These are phyloP conservation scores for Microcebus murinus DNA, from an alignment of 2,113 vertebrate species.

Conservation along the genomic window DNA sequence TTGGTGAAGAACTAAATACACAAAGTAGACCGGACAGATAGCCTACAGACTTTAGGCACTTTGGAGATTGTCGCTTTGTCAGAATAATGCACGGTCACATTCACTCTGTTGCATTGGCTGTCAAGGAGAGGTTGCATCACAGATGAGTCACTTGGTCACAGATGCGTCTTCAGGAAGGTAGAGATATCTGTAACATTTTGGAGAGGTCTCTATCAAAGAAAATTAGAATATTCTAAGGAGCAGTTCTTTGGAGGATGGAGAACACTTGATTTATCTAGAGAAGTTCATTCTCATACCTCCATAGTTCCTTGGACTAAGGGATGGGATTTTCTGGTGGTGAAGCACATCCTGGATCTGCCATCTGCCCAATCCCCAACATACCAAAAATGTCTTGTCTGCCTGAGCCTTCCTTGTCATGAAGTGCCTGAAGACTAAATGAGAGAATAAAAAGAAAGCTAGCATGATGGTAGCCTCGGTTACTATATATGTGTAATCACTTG, in stretches of 20 bases:
- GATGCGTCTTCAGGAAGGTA: neutral
- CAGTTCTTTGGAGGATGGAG: neutral
- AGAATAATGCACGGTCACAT: accelerated
- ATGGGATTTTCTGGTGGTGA: neutral
- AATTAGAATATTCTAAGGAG: neutral
- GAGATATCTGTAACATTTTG: neutral
- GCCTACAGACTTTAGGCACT: neutral
- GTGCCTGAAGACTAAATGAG: neutral
- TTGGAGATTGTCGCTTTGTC: accelerated
- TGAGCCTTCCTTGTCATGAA: neutral
- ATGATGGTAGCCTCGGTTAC: accelerated
- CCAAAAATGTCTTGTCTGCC: accelerated
- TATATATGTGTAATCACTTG: accelerated
- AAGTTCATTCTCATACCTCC: neutral
- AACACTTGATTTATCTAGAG: neutral
- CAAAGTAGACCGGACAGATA: neutral
- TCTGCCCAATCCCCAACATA: neutral
- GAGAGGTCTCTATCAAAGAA: neutral
- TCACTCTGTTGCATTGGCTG: accelerated
- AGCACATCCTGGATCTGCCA: accelerated
- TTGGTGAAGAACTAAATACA: neutral
- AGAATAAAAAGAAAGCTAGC: too few species aligned
- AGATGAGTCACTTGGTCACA: neutral
- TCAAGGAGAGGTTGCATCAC: neutral
- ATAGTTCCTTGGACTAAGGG: neutral